phyloP scores from a whole-genome alignment of 2,888 invertebrate genomes.

The Falcaria lacertinaria region DNA sequence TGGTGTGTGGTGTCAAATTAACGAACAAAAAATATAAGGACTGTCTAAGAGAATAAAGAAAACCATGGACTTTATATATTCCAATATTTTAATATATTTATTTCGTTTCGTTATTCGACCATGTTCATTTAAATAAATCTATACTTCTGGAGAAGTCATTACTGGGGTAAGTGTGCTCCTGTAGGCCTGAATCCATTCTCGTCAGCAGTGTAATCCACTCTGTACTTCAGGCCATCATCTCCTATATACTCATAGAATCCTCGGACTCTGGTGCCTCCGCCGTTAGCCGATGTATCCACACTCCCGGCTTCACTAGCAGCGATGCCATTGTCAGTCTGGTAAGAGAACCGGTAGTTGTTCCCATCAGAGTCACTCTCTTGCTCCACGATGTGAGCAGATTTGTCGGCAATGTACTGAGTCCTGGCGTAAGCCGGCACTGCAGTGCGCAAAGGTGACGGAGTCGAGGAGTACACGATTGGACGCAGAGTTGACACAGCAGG shows the following conservation, averaged over 20 bases:
- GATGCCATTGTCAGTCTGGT: conserved; percentile 83
- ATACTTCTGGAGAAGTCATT: conserved; percentile 6
- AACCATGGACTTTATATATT: conserved; percentile 1
- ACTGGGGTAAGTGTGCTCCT: conserved; percentile 74
- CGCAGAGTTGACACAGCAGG: conserved; percentile 17
- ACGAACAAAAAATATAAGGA: background rate
- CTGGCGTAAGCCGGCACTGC: conserved; percentile 25
- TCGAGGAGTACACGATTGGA: conserved; percentile 17
- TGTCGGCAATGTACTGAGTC: conserved; percentile 52
- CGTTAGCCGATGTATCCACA: conserved; percentile 71
- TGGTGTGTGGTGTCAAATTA: conserved; percentile 8
- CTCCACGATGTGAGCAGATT: conserved; percentile 75
- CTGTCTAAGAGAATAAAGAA: background rate
- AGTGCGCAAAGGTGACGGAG: conserved; percentile 15
- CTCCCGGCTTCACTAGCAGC: conserved; percentile 81
- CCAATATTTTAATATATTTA: background rate
- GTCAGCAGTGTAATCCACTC: conserved; percentile 80
- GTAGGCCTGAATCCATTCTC: conserved; percentile 79
- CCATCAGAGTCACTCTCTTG: conserved; percentile 69
- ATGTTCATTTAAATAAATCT: background rate
- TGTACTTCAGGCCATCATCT: conserved; percentile 79
- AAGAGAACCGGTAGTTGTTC: conserved; percentile 81
- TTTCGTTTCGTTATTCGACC: background rate
- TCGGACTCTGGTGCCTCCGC: conserved; percentile 80
- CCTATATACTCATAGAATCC: conserved; percentile 85